A percentile compares a stretch with the other conserved stretches of the same genome.
Conservation (phyloP, 2,888 invertebrate species). For the Hemistola chrysoprasaria region DNA sequence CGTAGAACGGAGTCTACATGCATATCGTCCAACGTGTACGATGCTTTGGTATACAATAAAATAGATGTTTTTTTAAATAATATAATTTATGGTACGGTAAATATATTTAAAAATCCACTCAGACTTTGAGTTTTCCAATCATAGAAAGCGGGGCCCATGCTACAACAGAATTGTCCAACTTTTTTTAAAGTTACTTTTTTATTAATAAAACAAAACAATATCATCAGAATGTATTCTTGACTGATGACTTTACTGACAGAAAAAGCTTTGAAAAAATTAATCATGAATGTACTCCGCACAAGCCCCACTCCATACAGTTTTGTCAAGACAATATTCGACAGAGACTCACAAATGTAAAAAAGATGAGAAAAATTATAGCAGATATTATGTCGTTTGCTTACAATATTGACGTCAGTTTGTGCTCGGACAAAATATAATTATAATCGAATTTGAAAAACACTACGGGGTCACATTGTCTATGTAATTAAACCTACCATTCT, state of each 20-base stretch:
- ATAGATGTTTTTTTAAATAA: slow-evolving; percentile 31
- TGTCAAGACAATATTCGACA: slow-evolving; percentile 57
- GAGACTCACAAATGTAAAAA: slow-evolving; percentile 27
- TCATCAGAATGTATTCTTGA: too few species aligned
- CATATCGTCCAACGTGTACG: too few species aligned
- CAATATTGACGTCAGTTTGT: slow-evolving; percentile 11
- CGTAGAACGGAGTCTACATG: too few species aligned
- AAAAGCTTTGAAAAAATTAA: too few species aligned
- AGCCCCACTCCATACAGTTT: slow-evolving; percentile 43
- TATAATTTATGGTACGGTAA: slow-evolving; percentile 41
- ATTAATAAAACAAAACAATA: too few species aligned
- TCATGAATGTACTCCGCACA: background rate
- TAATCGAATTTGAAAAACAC: slow-evolving; percentile 24
- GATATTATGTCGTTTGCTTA: background rate
- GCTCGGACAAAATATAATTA: slow-evolving; percentile 27
- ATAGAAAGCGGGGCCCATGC: slow-evolving; percentile 30
- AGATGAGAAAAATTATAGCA: too few species aligned
- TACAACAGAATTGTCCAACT: too few species aligned
- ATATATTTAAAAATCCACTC: slow-evolving; percentile 47
- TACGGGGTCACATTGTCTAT: slow-evolving; percentile 34
- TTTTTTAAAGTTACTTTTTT: too few species aligned
- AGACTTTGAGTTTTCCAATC: slow-evolving; percentile 52
- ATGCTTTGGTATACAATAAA: slow-evolving; percentile 24
- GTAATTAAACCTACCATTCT: slow-evolving; percentile 37
- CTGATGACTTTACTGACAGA: too few species aligned